Evolutionary conservation across 2,797 vertebrate genomes (phyloP).

Genomic region (Cacajao melanocephalus): DNA sequence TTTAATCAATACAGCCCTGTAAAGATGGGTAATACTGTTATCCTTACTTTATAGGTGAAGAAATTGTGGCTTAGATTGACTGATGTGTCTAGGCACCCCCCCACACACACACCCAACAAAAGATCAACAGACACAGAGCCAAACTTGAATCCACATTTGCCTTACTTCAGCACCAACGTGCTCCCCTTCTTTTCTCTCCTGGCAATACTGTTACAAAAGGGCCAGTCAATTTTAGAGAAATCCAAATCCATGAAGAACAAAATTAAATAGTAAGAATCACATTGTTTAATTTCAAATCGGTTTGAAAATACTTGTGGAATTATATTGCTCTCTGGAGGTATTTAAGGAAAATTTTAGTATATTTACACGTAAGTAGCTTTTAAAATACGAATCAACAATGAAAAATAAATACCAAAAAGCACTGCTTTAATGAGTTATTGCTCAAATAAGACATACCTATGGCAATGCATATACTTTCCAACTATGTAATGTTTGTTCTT

Average conservation of each 20-base stretch:
- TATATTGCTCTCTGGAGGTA: background rate
- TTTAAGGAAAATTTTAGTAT: constrained; percentile 37
- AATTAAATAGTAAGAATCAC: constrained; percentile 24
- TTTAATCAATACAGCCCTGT: background rate
- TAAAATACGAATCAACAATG: constrained; percentile 38
- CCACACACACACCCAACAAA: no score
- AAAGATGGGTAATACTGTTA: background rate
- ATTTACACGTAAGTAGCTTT: constrained; percentile 47
- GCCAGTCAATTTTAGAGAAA: background rate
- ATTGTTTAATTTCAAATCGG: constrained; percentile 27
- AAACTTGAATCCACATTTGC: background rate
- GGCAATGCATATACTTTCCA: constrained; percentile 48
- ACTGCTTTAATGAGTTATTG: constrained; percentile 48
- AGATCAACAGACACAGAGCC: background rate
- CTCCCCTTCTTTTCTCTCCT: background rate
- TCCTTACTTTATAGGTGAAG: background rate
- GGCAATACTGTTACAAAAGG: background rate
- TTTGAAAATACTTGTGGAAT: constrained; percentile 20
- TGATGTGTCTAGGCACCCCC: background rate
- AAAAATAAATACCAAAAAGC: constrained; percentile 38
- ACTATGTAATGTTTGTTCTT: constrained; percentile 39
- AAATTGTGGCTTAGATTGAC: background rate
- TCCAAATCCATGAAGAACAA: constrained; percentile 8
- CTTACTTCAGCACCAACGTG: background rate
- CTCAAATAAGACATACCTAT: constrained; percentile 23